Base-by-base conservation (phyloP, 2,888 invertebrate species). In the Aporophyla nigra region DNA sequence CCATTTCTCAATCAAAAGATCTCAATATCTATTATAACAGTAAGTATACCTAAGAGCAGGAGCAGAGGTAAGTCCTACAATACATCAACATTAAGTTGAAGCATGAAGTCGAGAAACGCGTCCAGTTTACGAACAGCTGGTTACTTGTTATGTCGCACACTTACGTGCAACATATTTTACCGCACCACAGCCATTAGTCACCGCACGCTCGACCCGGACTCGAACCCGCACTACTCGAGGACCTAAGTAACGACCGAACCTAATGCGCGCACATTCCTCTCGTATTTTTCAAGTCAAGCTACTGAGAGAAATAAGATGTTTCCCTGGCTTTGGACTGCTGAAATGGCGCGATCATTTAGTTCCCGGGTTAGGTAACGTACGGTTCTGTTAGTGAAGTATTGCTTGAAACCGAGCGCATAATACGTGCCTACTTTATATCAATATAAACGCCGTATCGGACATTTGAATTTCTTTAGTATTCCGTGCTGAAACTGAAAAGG, bases 221-320 rank as follows among this genome's bases (percentile, higher is more conserved):
- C 91, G 90, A 94, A 93, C 92, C 90, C 87, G 86, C 85, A 86
- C 89, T 86, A 82, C 86, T 88, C 87, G 85, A 90, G 90, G 89
- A 90, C 89, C 91, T 90, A 91, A 92, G 92, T 92, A 94, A 93
- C 94, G 94, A 93, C 92, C 91, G 86, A 90, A 90, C 91, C 90
- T 94, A 94, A 94, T 93, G 93, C 90, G 89, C 86, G 83, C 92
- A 91, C 92, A 93, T 93, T 92, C 91, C 88, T 92, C 90, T 86
- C 89, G 89, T 90, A 94, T 94, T 94, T 93, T 93, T 94, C 93
- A 94, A 92, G 90, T 90, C 88, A 89, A 92, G 89, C 91, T 90
- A 84, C 89, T 90, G 88, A 86, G 90, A 86, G 89, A 90, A 93
- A 92, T 93, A 91, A 91, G 92, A 92, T 86, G 88, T 87, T 87